Conservation (phyloP, 2,797 vertebrate species). For the Hybognathus amarus region DNA sequence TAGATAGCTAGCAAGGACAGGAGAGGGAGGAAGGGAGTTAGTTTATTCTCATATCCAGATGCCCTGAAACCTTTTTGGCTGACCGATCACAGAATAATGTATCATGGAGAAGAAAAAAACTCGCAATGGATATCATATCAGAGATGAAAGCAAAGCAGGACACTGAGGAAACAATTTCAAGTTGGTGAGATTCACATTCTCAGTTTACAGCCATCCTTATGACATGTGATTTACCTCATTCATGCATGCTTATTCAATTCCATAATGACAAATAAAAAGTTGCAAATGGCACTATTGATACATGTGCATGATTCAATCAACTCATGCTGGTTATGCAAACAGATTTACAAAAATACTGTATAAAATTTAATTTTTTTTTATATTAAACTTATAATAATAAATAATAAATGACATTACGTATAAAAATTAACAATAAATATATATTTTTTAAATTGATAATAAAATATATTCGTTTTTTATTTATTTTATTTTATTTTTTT, state of each 20-base stretch:
- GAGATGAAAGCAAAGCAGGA: background rate
- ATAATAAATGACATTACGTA: no score
- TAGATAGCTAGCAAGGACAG: background rate
- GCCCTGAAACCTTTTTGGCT: background rate
- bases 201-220: background rate
- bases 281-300: background rate
- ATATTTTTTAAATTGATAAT: no score
- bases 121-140: background rate
- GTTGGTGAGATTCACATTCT: background rate
- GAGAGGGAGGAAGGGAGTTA: conserved; percentile 1
- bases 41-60: conserved; percentile 9
- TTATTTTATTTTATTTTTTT: no score
- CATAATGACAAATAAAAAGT: background rate
- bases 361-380: no score
- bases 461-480: no score
- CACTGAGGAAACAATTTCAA: background rate
- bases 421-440: no score
- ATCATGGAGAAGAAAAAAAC: background rate
- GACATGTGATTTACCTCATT: background rate
- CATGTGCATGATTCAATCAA: background rate
- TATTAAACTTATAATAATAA: no score
- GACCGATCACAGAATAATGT: background rate
- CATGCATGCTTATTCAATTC: background rate
- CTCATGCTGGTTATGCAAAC: background rate
- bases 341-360: background rate